Evolutionary conservation across 2,797 vertebrate genomes (phyloP).

Genomic region (Tachyglossus aculeatus): DNA sequence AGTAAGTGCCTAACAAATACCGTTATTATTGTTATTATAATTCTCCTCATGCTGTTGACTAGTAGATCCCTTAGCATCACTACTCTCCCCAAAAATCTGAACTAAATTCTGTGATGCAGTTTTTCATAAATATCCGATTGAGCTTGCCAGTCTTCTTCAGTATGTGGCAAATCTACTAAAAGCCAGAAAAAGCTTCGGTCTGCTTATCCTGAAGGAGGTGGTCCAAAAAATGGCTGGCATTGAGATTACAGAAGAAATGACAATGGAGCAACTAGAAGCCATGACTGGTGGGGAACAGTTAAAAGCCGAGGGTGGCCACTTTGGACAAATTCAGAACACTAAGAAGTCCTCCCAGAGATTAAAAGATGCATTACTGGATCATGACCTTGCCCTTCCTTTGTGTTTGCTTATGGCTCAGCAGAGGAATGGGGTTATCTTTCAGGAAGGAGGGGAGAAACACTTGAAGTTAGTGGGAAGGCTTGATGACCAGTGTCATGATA

Average conservation of each 20-base stretch:
- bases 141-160: conserved; percentile 90
- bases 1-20: too few relatives aligned
- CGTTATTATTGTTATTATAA: too few relatives aligned
- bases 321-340: conserved; percentile 94
- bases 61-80: too few relatives aligned
- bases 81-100: too few relatives aligned
- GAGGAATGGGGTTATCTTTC: too few relatives aligned
- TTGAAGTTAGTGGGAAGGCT: conserved; percentile 93
- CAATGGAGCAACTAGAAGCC: conserved; percentile 94
- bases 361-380: conserved; percentile 89
- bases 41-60: too few relatives aligned
- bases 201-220: conserved; percentile 97
- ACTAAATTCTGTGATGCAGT: conserved; percentile 94
- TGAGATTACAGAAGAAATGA: too few relatives aligned
- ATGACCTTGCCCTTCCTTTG: too few relatives aligned
- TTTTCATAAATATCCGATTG: conserved; percentile 93
- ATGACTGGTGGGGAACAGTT: conserved; percentile 99
- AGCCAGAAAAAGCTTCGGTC: conserved; percentile 95
- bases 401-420: too few relatives aligned
- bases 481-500: conserved; percentile 96
- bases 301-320: conserved; percentile 96
- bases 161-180: conserved; percentile 95
- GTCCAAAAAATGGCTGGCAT: conserved; percentile 99
- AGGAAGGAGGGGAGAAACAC: conserved; percentile 93
- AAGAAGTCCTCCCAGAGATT: conserved; percentile 94